phyloP scores from a whole-genome alignment of 1,140 invertebrate genomes.

The Solenopsis fugax region DNA sequence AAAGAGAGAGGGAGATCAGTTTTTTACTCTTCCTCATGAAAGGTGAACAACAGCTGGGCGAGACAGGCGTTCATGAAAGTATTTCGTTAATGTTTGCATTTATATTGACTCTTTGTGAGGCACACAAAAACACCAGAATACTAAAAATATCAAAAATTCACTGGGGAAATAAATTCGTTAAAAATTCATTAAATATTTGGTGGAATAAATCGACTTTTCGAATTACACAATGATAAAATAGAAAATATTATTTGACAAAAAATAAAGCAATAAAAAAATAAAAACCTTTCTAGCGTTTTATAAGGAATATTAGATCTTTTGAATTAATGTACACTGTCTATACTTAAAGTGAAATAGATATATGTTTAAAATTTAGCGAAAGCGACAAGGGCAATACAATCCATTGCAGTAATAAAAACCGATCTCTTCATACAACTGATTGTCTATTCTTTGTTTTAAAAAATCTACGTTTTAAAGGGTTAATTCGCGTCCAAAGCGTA shows the following conservation, averaged over 20 bases:
- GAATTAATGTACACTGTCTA: too few species aligned
- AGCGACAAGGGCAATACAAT: too few species aligned
- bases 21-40: slow-evolving; percentile 16
- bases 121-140: background rate
- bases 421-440: background rate
- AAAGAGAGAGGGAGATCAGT: background rate
- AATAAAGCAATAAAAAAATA: background rate
- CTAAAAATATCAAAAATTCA: background rate
- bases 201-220: background rate
- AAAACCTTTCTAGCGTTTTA: background rate
- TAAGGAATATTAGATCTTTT: background rate
- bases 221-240: background rate
- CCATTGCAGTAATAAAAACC: too few species aligned
- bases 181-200: background rate
- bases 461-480: background rate
- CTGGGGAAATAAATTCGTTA: background rate
- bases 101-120: background rate
- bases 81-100: background rate
- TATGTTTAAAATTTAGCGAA: too few species aligned
- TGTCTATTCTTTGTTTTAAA: background rate
- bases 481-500: background rate
- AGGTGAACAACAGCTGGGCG: background rate
- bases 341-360: too few species aligned
- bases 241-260: background rate
- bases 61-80: background rate